Conservation (phyloP, 2,797 vertebrate genomes). For the Anolis apletophallus region DNA sequence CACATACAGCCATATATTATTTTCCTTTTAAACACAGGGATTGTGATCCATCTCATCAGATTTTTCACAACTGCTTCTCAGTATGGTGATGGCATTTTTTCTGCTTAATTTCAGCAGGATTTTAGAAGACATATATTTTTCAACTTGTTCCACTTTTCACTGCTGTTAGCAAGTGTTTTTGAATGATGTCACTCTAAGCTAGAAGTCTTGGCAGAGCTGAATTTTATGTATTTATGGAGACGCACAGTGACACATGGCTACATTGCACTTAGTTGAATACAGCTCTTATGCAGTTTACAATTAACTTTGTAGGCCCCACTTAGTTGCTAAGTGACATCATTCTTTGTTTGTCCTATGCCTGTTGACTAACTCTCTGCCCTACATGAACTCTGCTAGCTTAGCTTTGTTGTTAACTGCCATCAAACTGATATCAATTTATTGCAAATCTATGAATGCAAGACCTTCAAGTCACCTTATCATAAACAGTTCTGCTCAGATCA, state of each 20-base stretch:
- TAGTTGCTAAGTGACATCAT: background rate
- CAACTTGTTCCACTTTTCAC: too few relatives aligned
- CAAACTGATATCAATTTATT: too few relatives aligned
- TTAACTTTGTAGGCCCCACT: background rate
- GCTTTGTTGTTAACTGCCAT: too few relatives aligned
- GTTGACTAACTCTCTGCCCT: background rate
- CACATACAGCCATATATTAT: background rate
- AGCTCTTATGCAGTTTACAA: background rate
- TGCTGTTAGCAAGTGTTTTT: background rate
- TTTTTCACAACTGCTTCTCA: background rate
- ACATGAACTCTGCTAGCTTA: background rate
- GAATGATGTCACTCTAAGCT: background rate
- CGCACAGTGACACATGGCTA: background rate
- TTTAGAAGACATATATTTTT: background rate
- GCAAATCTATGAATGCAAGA: too few relatives aligned
- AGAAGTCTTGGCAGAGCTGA: background rate
- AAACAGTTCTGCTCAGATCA: background rate
- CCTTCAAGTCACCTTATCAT: too few relatives aligned
- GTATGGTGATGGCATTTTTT: background rate
- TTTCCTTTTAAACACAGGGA: background rate
- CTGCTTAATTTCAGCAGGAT: background rate
- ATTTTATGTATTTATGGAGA: background rate
- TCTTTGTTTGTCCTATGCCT: background rate
- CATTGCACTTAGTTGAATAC: background rate
- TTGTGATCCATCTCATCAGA: too few relatives aligned